These are phyloP conservation scores for Agrotis puta DNA, from an alignment of 2,888 invertebrate species.

Conservation along the genomic window DNA sequence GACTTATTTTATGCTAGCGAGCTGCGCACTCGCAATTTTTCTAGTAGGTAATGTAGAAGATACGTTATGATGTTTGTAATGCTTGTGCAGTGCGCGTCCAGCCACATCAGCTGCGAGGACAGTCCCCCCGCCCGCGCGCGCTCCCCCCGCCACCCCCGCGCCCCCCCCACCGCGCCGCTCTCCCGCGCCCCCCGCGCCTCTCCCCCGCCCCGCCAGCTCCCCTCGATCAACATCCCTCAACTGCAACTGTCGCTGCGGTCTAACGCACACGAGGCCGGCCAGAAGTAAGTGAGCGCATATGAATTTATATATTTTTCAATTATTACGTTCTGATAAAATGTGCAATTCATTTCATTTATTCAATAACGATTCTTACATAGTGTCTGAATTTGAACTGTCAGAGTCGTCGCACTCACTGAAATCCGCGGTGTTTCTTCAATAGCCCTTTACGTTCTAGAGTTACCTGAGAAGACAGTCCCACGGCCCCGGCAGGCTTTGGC, in stretches of 20 bases:
- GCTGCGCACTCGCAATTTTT: background rate
- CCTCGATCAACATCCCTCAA: too few species aligned
- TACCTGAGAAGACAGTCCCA: too few species aligned
- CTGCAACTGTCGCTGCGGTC: background rate
- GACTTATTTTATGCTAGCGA: background rate
- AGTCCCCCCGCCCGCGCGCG: constrained; percentile 53
- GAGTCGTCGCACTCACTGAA: too few species aligned
- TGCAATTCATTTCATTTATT: too few species aligned
- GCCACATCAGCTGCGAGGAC: constrained; percentile 72
- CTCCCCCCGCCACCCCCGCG: background rate
- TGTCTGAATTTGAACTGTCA: too few species aligned
- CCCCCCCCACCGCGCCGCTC: constrained; percentile 14
- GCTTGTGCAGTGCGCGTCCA: constrained; percentile 70
- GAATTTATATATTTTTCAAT: too few species aligned
- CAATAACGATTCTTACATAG: too few species aligned
- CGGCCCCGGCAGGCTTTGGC: too few species aligned
- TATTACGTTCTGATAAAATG: too few species aligned
- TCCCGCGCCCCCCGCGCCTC: background rate
- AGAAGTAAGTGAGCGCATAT: background rate
- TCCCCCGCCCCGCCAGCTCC: background rate
- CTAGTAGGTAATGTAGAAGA: background rate
- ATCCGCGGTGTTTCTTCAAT: too few species aligned
- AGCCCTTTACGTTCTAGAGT: too few species aligned
- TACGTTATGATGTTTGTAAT: background rate
- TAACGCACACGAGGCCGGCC: background rate